Conservation (phyloP, 1,140 invertebrate species). For the Plodia interpunctella region DNA sequence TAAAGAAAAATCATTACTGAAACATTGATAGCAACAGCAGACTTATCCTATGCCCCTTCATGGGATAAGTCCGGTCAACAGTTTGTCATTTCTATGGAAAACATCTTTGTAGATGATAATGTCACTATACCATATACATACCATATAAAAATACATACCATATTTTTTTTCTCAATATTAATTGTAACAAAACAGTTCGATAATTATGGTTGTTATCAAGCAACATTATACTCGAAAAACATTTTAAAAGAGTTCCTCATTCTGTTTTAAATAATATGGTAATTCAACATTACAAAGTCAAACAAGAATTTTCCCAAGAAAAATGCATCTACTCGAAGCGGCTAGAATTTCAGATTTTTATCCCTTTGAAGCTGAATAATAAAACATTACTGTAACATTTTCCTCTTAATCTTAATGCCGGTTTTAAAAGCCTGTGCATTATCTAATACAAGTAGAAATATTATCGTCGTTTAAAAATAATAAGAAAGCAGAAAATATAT, state of each 20-base stretch:
- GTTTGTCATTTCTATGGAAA: too few relatives aligned
- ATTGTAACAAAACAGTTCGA: too few relatives aligned
- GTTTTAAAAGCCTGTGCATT: slow-evolving; percentile 36
- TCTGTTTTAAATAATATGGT: slow-evolving; percentile 12
- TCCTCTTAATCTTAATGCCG: slow-evolving; percentile 46
- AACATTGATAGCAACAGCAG: too few relatives aligned
- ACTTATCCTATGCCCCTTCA: too few relatives aligned
- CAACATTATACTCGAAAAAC: background rate
- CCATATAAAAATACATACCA: too few relatives aligned
- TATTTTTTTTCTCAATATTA: too few relatives aligned
- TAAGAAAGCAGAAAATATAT: background rate
- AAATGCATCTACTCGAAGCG: slow-evolving; percentile 1
- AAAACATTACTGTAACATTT: slow-evolving; percentile 16
- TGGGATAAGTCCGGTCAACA: too few relatives aligned
- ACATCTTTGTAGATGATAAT: too few relatives aligned
- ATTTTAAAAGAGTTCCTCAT: slow-evolving; percentile 1
- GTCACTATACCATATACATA: too few relatives aligned
- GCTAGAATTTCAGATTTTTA: slow-evolving; percentile 13
- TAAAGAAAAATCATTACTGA: too few relatives aligned
- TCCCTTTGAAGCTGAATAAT: slow-evolving; percentile 13
- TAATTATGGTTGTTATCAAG: background rate
- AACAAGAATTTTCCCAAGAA: slow-evolving; percentile 11
- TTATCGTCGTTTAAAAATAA: background rate
- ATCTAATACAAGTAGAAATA: slow-evolving; percentile 11
- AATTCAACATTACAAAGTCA: slow-evolving; percentile 13